Percentiles rank a stretch among this genome's conserved stretches.
These are phyloP conservation scores for Cephus rjabovi DNA, from an alignment of 2,888 invertebrate species.

Conservation along the genomic window DNA sequence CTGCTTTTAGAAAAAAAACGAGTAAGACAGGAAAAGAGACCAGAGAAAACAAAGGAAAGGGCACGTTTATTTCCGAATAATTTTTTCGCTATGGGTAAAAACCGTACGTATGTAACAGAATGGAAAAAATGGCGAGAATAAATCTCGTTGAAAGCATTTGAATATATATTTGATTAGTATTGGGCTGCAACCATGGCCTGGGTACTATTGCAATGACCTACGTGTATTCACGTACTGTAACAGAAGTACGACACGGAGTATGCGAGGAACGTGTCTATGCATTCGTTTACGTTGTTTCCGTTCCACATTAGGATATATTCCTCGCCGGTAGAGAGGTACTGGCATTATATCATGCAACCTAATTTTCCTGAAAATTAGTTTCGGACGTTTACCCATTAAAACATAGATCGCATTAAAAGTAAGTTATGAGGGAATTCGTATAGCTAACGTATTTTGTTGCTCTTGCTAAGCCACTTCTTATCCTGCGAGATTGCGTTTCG, in stretches of 20 bases:
- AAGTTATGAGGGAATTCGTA: slow-evolving; percentile 8
- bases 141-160: not conserved
- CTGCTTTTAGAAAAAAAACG: not conserved
- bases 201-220: not conserved
- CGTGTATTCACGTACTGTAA: not conserved
- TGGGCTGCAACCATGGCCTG: not conserved
- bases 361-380: slow-evolving; percentile 39
- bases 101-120: not conserved
- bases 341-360: slow-evolving; percentile 7
- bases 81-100: not conserved
- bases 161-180: not conserved
- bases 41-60: not conserved
- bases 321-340: not conserved
- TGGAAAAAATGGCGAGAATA: not conserved
- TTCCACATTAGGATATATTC: slow-evolving; percentile 17
- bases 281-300: slow-evolving; percentile 18
- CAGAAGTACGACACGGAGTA: not conserved
- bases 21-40: not conserved
- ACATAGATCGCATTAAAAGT: slow-evolving; percentile 12
- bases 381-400: slow-evolving; percentile 29
- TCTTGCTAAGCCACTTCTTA: not conserved
- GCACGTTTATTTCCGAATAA: not conserved
- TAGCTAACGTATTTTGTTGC: slow-evolving; percentile 20
- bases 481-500: not conserved
- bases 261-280: slow-evolving; percentile 24